phyloP scores from a whole-genome alignment of 2,888 invertebrate genomes.

The Drosophila parthenogenetica region DNA sequence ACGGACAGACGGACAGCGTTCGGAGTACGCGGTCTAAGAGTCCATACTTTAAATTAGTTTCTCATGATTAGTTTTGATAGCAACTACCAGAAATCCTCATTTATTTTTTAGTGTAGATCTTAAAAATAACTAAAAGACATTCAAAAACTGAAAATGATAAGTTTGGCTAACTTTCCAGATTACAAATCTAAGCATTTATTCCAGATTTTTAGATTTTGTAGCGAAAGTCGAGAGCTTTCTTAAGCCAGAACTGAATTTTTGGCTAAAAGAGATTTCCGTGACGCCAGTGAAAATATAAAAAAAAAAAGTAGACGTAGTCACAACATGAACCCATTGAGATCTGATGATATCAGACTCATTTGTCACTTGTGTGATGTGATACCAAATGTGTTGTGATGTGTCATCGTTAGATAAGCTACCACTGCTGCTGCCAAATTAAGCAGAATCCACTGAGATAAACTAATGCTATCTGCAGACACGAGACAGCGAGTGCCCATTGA shows the following conservation, averaged over 20 bases:
- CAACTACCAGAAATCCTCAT: no score
- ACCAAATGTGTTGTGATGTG: slow-evolving; percentile 35
- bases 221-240: background rate
- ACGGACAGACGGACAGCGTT: no score
- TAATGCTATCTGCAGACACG: slow-evolving; percentile 60
- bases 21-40: no score
- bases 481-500: slow-evolving; percentile 35
- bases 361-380: background rate
- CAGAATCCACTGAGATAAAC: slow-evolving; percentile 35
- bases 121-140: no score
- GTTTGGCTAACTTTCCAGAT: no score
- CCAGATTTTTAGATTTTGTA: background rate
- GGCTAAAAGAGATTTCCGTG: slow-evolving; percentile 12
- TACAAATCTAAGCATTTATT: no score
- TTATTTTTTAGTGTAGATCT: no score
- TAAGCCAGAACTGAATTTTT: background rate
- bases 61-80: no score
- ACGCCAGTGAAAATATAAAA: slow-evolving; percentile 8
- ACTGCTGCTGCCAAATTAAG: background rate
- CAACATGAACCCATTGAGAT: slow-evolving; percentile 16
- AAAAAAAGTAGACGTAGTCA: slow-evolving; percentile 1
- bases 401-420: slow-evolving; percentile 54
- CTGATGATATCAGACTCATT: slow-evolving; percentile 2
- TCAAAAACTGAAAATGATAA: no score
- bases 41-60: no score